Evolutionary conservation across 2,113 vertebrate genomes (phyloP), one percentile per base, ranked within the genome.

Genomic region (Rhea pennata): DNA sequence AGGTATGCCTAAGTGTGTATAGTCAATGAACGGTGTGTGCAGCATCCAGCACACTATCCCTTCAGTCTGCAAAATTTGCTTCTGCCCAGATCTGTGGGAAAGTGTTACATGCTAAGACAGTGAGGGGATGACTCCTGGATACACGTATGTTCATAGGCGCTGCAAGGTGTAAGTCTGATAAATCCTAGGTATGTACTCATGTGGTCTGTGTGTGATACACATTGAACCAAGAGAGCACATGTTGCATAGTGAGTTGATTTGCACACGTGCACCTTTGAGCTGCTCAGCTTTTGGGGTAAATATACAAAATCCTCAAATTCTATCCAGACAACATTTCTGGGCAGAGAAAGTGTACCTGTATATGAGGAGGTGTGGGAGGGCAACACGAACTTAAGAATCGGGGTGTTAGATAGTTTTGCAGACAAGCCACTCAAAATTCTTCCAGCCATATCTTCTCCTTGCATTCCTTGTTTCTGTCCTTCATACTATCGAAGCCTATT

Each of bases 201-300:
- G 14, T 48, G 8, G 15, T 9, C 0, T 0, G 26, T 24, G n/a
- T 50, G 69, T 0, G 0, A 20, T 33, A 27, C 29, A 48, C 64
- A 15, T 0, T 20, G 22, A 19, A 75, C 29, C 62, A 46, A 70
- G 51, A 14, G 9, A 77, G 22, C 33, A 3, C 24, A 26, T 2
- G 0, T 70, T 1, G 2, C 27, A 26, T 17, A 24, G 19, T 27
- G 31, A 8, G 19, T 26, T 36, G 36, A 26, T 64, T 73, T 71
- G 83, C 3, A 5, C 39, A 15, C 10, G 10, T 11, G 31, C 46
- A 51, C 21, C 51, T 88, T 54, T 31, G 86, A 12, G 27, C 80
- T 61, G 56, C 27, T 75, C 6, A 87, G 44, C 21, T 21, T 84
- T 6, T 15, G 50, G n/a, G 50, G 5, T 5, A 84, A 67, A 64